phyloP scores from a whole-genome alignment of 2,113 vertebrate genomes.

The Pluvianellus socialis region DNA sequence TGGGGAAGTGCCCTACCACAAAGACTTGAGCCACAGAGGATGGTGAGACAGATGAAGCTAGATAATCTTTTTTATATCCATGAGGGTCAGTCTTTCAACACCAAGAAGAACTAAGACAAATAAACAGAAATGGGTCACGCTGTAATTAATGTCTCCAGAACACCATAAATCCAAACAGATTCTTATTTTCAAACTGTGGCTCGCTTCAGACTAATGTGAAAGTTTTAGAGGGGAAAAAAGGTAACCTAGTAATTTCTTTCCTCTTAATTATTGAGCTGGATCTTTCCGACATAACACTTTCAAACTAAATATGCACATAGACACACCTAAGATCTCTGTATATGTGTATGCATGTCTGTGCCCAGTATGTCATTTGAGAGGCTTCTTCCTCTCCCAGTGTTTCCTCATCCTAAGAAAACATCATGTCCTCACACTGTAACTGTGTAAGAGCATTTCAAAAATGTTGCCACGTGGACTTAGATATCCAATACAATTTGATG shows the following conservation, averaged over 20 bases:
- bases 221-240: background rate
- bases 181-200: background rate
- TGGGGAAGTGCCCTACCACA: slow-evolving; percentile 55
- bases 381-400: slow-evolving; percentile 14
- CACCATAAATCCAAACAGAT: slow-evolving; percentile 49
- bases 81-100: slow-evolving; percentile 65
- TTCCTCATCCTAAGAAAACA: slow-evolving; percentile 50
- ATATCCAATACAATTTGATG: background rate
- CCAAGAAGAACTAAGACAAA: slow-evolving; percentile 74
- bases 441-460: background rate
- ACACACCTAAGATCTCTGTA: background rate
- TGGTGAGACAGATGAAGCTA: slow-evolving; percentile 51
- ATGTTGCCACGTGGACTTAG: slow-evolving; percentile 4
- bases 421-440: background rate
- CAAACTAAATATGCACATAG: background rate
- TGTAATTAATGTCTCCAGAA: slow-evolving; percentile 76
- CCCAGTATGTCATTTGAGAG: slow-evolving; percentile 35
- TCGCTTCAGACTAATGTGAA: slow-evolving; percentile 14
- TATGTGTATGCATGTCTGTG: background rate
- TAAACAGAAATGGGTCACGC: slow-evolving; percentile 68
- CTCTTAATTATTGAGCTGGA: background rate
- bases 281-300: background rate
- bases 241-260: background rate
- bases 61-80: slow-evolving; percentile 58
- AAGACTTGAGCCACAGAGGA: slow-evolving; percentile 53